Percentiles rank a stretch among this genome's conserved stretches.
phyloP scores from a whole-genome alignment of 1,140 invertebrate genomes.

The Heliconius melpomene region DNA sequence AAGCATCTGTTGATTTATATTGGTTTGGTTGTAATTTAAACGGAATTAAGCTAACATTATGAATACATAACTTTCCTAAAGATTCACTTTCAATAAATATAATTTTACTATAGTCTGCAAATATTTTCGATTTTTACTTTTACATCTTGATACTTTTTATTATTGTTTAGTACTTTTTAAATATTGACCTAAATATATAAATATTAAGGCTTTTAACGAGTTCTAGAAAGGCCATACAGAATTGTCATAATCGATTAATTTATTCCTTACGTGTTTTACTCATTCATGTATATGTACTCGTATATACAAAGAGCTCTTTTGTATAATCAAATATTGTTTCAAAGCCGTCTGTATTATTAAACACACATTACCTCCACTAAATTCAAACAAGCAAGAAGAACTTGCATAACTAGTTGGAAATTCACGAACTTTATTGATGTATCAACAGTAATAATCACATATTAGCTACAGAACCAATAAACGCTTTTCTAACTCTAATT shows the following conservation, averaged over 20 bases:
- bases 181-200: too few relatives aligned
- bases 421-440: constrained; percentile 18
- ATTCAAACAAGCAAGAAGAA: constrained; percentile 12
- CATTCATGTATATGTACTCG: not conserved
- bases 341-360: not conserved
- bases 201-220: too few relatives aligned
- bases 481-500: constrained; percentile 28
- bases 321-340: not conserved
- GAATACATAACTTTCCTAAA: too few relatives aligned
- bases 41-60: not conserved
- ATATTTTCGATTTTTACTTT: too few relatives aligned
- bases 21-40: not conserved
- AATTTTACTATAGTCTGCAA: too few relatives aligned
- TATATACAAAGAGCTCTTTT: not conserved
- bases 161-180: too few relatives aligned
- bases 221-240: too few relatives aligned
- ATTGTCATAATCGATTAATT: too few relatives aligned
- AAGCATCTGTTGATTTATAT: constrained; percentile 4
- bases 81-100: too few relatives aligned
- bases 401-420: constrained; percentile 15
- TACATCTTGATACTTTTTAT: too few relatives aligned
- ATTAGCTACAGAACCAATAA: constrained; percentile 27
- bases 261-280: too few relatives aligned
- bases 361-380: not conserved
- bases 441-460: constrained; percentile 33